Evolutionary conservation across 1,140 invertebrate species (phyloP).

Genomic region (Heliconius melpomene): DNA sequence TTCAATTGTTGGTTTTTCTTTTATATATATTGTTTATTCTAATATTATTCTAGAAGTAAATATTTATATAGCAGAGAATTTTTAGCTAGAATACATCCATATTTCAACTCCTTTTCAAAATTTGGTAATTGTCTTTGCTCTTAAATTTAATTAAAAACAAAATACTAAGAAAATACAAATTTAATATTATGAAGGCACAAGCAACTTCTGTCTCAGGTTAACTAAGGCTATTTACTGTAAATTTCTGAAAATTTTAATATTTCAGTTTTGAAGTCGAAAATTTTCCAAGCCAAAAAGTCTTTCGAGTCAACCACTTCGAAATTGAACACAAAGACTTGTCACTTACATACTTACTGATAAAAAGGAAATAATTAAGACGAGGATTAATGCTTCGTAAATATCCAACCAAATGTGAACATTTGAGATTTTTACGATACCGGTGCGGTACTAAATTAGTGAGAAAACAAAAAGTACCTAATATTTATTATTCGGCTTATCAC

Average conservation of each 20-base stretch:
- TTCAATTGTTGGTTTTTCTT: not conserved
- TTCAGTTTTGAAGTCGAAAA: not conserved
- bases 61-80: too few relatives aligned
- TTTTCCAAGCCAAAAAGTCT: not conserved
- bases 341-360: slow-evolving; percentile 24
- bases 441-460: not conserved
- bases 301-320: not conserved
- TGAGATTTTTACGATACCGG: slow-evolving; percentile 26
- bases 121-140: too few relatives aligned
- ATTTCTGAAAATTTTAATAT: not conserved
- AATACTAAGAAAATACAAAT: too few relatives aligned
- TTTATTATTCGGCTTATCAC: slow-evolving; percentile 10
- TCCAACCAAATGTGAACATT: slow-evolving; percentile 18
- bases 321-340: slow-evolving; percentile 29
- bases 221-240: not conserved
- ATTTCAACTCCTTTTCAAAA: too few relatives aligned
- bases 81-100: too few relatives aligned
- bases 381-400: slow-evolving; percentile 38
- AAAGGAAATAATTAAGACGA: slow-evolving; percentile 39
- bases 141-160: too few relatives aligned
- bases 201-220: not conserved
- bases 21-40: not conserved
- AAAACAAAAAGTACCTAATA: not conserved
- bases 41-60: too few relatives aligned
- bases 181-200: too few relatives aligned